Conservation (phyloP, 2,797 vertebrate genomes). For the Pempheris klunzingeri region DNA sequence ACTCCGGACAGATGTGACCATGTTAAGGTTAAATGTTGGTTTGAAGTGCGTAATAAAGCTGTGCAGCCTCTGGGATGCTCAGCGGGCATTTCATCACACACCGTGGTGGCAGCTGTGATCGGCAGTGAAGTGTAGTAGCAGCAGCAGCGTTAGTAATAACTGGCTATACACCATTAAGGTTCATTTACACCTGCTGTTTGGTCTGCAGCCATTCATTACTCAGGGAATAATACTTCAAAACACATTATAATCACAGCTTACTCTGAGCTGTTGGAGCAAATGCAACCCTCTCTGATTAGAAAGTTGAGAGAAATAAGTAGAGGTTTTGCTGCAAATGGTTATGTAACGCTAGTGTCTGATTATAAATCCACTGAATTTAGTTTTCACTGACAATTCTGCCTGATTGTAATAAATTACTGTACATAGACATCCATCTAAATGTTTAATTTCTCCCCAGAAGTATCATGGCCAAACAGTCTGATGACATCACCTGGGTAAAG, state of each 20-base stretch:
- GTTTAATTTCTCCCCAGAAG: not conserved
- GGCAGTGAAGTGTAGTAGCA: too few relatives aligned
- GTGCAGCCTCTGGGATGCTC: not conserved
- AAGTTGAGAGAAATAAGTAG: not conserved
- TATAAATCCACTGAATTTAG: not conserved
- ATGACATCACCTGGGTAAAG: slow-evolving; percentile 22
- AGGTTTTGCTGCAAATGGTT: not conserved
- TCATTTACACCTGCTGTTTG: not conserved
- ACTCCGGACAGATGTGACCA: not conserved
- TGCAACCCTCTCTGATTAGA: not conserved
- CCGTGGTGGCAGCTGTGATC: not conserved
- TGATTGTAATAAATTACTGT: not conserved
- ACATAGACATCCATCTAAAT: not conserved
- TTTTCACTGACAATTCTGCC: not conserved
- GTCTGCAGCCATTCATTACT: not conserved
- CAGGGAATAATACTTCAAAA: not conserved
- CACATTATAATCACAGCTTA: not conserved
- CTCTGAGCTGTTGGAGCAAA: not conserved
- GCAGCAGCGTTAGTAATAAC: too few relatives aligned
- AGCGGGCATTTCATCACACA: not conserved
- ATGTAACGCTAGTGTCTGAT: not conserved
- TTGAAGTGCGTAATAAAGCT: not conserved
- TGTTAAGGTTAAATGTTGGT: not conserved
- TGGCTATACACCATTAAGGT: too few relatives aligned
- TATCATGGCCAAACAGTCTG: slow-evolving; percentile 53